Percentiles rank a stretch among this genome's conserved stretches.
Conservation (phyloP, 2,888 invertebrate genomes). For the Tuta absoluta region DNA sequence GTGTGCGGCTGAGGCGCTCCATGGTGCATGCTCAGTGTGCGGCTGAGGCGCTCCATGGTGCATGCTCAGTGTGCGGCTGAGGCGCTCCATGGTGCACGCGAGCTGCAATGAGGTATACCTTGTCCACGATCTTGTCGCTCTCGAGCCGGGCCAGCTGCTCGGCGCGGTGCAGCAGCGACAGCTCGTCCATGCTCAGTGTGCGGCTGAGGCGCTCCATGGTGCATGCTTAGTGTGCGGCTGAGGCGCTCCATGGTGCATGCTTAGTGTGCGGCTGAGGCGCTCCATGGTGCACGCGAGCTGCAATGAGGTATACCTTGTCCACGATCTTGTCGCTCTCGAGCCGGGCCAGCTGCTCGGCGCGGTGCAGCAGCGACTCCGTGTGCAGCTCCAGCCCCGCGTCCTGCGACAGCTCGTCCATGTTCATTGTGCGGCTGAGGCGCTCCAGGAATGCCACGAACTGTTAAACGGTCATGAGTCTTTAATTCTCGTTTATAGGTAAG, state of each 20-base stretch:
- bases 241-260: slow-evolving; percentile 81
- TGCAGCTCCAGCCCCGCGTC: slow-evolving; percentile 91
- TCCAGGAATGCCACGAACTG: slow-evolving; percentile 92
- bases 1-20: too few relatives aligned
- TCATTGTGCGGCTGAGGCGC: slow-evolving; percentile 89
- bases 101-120: too few relatives aligned
- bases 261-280: slow-evolving; percentile 83
- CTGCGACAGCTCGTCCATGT: slow-evolving; percentile 90
- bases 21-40: too few relatives aligned
- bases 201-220: too few relatives aligned
- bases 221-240: slow-evolving; percentile 90
- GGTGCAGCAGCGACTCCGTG: slow-evolving; percentile 90
- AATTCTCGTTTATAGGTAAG: too few relatives aligned
- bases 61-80: too few relatives aligned
- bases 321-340: slow-evolving; percentile 91
- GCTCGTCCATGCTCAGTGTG: slow-evolving; percentile 78
- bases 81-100: too few relatives aligned
- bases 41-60: too few relatives aligned
- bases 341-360: slow-evolving; percentile 91
- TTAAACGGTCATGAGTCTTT: slow-evolving; percentile 39
- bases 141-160: too few relatives aligned
- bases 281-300: slow-evolving; percentile 60
- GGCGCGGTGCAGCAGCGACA: too few relatives aligned
- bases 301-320: slow-evolving; percentile 84
- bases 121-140: too few relatives aligned